Percentiles rank a stretch among this genome's conserved stretches.
These are phyloP conservation scores for Anastrepha ludens DNA, from an alignment of 1,140 invertebrate genomes.

Conservation along the genomic window DNA sequence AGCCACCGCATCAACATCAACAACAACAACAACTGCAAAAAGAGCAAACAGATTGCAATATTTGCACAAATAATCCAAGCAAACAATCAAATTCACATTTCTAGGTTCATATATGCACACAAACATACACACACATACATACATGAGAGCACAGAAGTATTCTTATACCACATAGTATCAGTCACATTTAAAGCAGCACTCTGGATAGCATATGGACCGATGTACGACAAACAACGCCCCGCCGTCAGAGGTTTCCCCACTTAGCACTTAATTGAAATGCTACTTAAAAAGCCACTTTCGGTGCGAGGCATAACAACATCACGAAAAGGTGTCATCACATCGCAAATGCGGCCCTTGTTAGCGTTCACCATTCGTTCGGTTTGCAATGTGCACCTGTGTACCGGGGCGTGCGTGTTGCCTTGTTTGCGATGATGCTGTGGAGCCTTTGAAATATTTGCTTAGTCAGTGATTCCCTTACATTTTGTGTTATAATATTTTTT, in stretches of 20 bases:
- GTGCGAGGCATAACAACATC: conserved; percentile 53
- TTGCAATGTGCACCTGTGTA: not conserved
- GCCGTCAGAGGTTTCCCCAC: conserved; percentile 58
- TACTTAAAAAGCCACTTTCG: conserved; percentile 69
- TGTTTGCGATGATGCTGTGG: conserved; percentile 14
- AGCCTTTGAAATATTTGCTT: conserved; percentile 19
- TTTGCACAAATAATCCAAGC: conserved; percentile 34
- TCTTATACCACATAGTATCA: not conserved
- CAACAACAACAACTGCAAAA: not conserved
- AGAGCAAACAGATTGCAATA: conserved; percentile 38
- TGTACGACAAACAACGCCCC: not conserved
- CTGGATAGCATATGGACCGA: too few relatives aligned
- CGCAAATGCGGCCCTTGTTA: not conserved
- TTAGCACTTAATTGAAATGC: conserved; percentile 74
- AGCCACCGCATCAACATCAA: not conserved
- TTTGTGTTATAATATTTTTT: conserved; percentile 36
- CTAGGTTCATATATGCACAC: not conserved
- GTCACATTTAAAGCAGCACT: not conserved
- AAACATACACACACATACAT: not conserved
- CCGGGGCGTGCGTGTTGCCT: not conserved
- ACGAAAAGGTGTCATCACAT: conserved; percentile 22
- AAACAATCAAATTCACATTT: conserved; percentile 6
- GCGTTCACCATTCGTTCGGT: not conserved
- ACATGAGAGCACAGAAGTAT: not conserved
- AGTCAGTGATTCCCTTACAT: conserved; percentile 42